Evolutionary conservation across 53 echinoderm and acorn worm species (phyloP).

Genomic region (Henricia sp.): DNA sequence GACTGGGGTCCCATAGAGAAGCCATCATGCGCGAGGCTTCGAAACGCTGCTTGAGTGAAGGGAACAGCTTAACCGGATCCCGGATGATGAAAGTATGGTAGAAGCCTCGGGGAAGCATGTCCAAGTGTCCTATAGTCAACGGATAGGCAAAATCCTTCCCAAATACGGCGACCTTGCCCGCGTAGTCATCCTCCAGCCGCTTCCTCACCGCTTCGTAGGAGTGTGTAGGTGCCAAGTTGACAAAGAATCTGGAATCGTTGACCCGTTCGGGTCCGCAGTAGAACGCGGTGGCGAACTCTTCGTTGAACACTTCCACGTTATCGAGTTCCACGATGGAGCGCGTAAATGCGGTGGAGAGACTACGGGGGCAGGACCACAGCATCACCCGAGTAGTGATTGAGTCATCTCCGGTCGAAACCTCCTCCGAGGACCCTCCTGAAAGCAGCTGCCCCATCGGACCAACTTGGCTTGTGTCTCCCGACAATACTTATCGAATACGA

Average conservation of each 20-base stretch:
- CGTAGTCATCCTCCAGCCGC: slow-evolving; percentile 42
- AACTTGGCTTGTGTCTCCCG: no score
- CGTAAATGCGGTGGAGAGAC: slow-evolving; percentile 73
- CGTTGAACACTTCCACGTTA: slow-evolving; percentile 73
- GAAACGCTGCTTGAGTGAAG: slow-evolving; percentile 60
- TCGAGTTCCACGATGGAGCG: slow-evolving; percentile 61
- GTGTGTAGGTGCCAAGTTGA: slow-evolving; percentile 48
- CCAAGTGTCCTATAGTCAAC: slow-evolving; percentile 33
- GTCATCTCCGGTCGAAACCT: no score
- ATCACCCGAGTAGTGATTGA: slow-evolving; percentile 63
- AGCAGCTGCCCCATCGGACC: no score
- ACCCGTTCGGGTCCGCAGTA: slow-evolving; percentile 69
- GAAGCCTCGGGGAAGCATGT: slow-evolving; percentile 72
- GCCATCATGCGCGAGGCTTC: slow-evolving; percentile 37
- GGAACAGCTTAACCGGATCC: slow-evolving; percentile 66
- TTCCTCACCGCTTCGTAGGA: slow-evolving; percentile 29
- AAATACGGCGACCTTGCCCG: slow-evolving; percentile 58
- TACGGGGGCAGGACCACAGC: slow-evolving; percentile 72
- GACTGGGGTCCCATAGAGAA: slow-evolving; percentile 23
- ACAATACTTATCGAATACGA: no score
- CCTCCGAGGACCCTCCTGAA: no score
- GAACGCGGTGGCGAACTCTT: slow-evolving; percentile 61
- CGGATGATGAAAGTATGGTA: slow-evolving; percentile 75
- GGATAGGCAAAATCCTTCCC: slow-evolving; percentile 72
- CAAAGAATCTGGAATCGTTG: neutral